A percentile compares a stretch with the other conserved stretches of the same genome.
Evolutionary conservation across 2,888 invertebrate genomes (phyloP).

Genomic region (Tortricodes alternella): DNA sequence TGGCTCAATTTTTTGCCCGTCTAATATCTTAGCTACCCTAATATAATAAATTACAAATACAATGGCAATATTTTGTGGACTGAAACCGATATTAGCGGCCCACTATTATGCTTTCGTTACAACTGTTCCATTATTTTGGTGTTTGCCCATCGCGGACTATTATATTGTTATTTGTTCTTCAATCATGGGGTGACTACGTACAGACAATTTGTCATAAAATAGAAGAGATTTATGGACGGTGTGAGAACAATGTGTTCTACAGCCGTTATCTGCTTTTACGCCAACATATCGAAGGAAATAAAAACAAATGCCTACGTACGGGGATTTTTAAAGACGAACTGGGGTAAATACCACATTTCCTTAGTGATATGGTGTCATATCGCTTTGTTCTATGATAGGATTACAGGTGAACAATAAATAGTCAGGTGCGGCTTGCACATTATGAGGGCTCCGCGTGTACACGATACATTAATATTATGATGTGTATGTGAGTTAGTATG

Average conservation of each 20-base stretch:
- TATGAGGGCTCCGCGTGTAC: too few species aligned
- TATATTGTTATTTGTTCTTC: constrained; percentile 78
- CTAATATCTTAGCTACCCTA: constrained; percentile 40
- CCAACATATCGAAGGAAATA: constrained; percentile 68
- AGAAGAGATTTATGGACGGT: constrained; percentile 76
- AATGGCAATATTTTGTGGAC: constrained; percentile 67
- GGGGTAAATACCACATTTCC: too few species aligned
- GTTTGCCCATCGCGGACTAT: constrained; percentile 71
- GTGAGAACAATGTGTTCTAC: constrained; percentile 69
- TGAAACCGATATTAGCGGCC: constrained; percentile 63
- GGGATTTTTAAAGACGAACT: not conserved
- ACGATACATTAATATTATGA: too few species aligned
- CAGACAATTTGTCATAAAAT: constrained; percentile 82
- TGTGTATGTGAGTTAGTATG: too few species aligned
- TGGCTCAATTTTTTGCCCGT: constrained; percentile 25
- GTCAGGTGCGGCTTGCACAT: too few species aligned
- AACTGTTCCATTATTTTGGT: constrained; percentile 61
- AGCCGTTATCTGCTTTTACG: constrained; percentile 78
- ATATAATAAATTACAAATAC: constrained; percentile 67
- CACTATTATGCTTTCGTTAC: constrained; percentile 71
- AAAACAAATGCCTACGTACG: constrained; percentile 52
- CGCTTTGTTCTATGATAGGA: too few species aligned
- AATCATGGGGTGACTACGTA: constrained; percentile 63
- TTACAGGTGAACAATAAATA: too few species aligned
- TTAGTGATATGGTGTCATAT: too few species aligned